A percentile compares a stretch with the other conserved stretches of the same genome.
Conservation (phyloP, 2,888 invertebrate species). For the Dicroscelio sp. region DNA sequence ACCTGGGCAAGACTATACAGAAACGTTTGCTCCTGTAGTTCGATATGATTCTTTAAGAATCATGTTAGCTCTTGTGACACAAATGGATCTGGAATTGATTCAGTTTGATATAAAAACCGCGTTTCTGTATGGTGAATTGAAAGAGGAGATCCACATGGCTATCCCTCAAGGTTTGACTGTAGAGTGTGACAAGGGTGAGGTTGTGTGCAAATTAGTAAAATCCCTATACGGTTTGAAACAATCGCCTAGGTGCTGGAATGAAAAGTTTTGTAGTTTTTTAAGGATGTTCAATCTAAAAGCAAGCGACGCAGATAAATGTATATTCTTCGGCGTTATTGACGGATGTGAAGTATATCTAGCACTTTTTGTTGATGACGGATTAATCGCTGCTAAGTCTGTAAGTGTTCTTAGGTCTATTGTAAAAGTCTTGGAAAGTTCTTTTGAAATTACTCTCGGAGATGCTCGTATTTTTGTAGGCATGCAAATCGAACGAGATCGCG, state of each 20-base stretch:
- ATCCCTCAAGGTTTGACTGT: constrained; percentile 31
- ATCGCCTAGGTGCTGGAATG: constrained; percentile 71
- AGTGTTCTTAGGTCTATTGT: constrained; percentile 21
- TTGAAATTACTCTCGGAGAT: constrained; percentile 78
- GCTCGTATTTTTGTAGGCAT: constrained; percentile 65
- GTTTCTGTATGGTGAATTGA: constrained; percentile 75
- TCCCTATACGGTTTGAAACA: constrained; percentile 78
- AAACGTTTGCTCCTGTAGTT: constrained; percentile 71
- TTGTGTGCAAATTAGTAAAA: constrained; percentile 61
- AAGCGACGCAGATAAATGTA: constrained; percentile 65
- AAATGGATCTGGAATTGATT: constrained; percentile 62
- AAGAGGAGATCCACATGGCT: constrained; percentile 51
- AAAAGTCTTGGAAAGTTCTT: constrained; percentile 28
- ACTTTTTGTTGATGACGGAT: constrained; percentile 75
- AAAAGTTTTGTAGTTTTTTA: constrained; percentile 55
- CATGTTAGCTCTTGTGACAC: constrained; percentile 64
- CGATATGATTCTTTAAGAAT: constrained; percentile 76
- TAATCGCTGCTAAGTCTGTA: constrained; percentile 56
- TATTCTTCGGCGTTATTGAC: constrained; percentile 46
- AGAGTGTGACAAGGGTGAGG: constrained; percentile 51
- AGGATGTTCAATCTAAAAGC: constrained; percentile 37
- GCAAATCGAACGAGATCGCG: constrained; percentile 76
- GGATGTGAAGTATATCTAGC: constrained; percentile 59
- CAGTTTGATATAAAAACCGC: constrained; percentile 79
- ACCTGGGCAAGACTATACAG: constrained; percentile 60